Evolutionary conservation across 2,888 invertebrate species (phyloP).

Genomic region (Lamproptera curius): DNA sequence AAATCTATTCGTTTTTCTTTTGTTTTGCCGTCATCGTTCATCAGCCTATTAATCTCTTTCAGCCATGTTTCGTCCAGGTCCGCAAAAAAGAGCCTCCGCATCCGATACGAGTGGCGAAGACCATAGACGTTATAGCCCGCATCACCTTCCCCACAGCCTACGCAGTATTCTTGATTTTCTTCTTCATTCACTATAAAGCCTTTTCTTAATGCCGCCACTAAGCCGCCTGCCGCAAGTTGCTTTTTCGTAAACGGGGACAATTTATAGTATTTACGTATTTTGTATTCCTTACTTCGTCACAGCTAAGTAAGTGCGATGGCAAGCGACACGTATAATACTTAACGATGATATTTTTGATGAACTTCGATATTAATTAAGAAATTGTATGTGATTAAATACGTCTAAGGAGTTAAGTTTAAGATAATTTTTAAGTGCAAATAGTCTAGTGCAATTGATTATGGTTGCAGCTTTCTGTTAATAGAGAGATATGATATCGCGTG

Average conservation of each 20-base stretch:
- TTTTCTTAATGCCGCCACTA: conserved; percentile 80
- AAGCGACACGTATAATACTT: conserved; percentile 38
- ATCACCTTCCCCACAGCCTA: conserved; percentile 96
- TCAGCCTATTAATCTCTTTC: conserved; percentile 69
- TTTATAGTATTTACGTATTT: conserved; percentile 45
- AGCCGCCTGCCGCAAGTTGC: conserved; percentile 41
- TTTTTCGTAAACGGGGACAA: conserved; percentile 49
- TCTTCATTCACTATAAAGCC: conserved; percentile 96
- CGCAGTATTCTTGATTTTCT: conserved; percentile 95
- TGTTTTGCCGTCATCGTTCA: conserved; percentile 58
- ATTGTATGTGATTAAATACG: conserved; percentile 55
- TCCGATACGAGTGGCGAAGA: conserved; percentile 95
- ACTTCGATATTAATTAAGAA: conserved; percentile 44
- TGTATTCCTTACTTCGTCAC: conserved; percentile 45
- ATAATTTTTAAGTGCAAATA: conserved; percentile 38
- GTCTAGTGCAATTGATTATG: conserved; percentile 37
- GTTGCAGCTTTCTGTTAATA: conserved; percentile 40
- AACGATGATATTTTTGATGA: conserved; percentile 45
- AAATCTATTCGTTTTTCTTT: no score
- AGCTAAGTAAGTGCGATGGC: conserved; percentile 31
- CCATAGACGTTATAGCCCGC: conserved; percentile 95
- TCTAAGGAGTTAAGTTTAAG: conserved; percentile 46
- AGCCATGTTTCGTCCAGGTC: conserved; percentile 91
- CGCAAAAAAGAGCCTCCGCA: conserved; percentile 95
- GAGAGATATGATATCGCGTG: conserved; percentile 35